Conservation (phyloP, 2,113 vertebrate genomes). For the Zapus hudsonius region DNA sequence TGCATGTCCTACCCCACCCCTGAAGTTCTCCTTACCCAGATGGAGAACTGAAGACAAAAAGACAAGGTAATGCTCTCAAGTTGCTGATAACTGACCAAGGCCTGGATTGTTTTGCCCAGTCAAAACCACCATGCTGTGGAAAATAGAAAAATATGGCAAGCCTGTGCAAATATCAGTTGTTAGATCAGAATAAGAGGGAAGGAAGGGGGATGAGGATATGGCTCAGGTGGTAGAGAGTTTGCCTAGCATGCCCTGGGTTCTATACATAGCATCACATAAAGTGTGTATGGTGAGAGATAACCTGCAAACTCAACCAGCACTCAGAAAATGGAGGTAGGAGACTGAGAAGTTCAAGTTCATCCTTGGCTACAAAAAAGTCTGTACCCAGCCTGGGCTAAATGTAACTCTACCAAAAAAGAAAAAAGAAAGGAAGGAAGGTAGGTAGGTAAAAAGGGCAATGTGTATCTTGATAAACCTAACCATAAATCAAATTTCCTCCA, state of each 20-base stretch:
- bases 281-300: too few species aligned
- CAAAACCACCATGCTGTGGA: neutral
- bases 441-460: neutral
- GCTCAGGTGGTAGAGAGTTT: neutral
- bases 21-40: neutral
- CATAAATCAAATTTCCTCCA: neutral
- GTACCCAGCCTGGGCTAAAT: too few species aligned
- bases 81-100: neutral
- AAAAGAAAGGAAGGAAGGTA: too few species aligned
- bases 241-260: too few species aligned
- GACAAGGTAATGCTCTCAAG: neutral
- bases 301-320: too few species aligned
- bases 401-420: too few species aligned
- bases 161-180: neutral
- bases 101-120: neutral
- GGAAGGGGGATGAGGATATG: neutral
- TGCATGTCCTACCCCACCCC: neutral
- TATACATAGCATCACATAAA: too few species aligned
- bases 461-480: neutral
- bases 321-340: too few species aligned
- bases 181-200: neutral
- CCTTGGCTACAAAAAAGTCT: too few species aligned
- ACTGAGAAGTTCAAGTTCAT: too few species aligned
- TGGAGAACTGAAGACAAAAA: neutral
- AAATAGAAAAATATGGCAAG: neutral